A percentile compares a stretch with the other conserved stretches of the same genome.
Conservation (phyloP, 2,113 vertebrate species). For the Acrocephalus arundinaceus region DNA sequence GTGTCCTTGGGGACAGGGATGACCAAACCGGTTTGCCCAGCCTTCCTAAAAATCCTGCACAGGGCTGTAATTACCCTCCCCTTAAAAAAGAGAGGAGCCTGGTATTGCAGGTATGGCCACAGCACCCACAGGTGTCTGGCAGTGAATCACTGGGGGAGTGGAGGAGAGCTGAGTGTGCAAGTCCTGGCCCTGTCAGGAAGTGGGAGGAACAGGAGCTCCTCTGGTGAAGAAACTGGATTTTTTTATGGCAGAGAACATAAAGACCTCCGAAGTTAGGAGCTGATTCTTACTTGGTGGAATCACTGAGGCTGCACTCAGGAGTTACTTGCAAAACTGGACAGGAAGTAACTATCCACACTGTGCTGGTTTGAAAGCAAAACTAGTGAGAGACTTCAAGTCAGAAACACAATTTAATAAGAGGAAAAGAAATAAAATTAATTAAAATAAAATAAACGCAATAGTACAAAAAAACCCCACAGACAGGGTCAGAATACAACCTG, state of each 20-base stretch:
- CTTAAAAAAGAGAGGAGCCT: not conserved
- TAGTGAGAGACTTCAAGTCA: too few species aligned
- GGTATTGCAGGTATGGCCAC: not conserved
- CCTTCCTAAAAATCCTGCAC: not conserved
- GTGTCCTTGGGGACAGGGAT: not conserved
- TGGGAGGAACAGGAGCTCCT: not conserved
- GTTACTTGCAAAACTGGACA: not conserved
- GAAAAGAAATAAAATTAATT: too few species aligned
- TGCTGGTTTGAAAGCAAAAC: too few species aligned
- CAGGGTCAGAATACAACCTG: too few species aligned
- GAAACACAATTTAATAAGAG: too few species aligned
- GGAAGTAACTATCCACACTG: not conserved
- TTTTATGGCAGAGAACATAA: not conserved
- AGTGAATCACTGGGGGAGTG: not conserved
- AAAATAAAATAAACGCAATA: too few species aligned
- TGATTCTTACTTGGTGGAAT: not conserved
- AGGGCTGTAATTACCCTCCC: not conserved
- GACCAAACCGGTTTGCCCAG: conserved; percentile 19
- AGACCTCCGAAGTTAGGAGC: not conserved
- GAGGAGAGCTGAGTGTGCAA: not conserved
- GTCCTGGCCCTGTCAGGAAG: rapidly evolving
- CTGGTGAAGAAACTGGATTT: not conserved
- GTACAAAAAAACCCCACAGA: too few species aligned
- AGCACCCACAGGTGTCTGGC: rapidly evolving
- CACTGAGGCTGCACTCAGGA: not conserved